These are phyloP conservation scores for Pipa parva DNA, from an alignment of 2,113 vertebrate species.

Conservation along the genomic window DNA sequence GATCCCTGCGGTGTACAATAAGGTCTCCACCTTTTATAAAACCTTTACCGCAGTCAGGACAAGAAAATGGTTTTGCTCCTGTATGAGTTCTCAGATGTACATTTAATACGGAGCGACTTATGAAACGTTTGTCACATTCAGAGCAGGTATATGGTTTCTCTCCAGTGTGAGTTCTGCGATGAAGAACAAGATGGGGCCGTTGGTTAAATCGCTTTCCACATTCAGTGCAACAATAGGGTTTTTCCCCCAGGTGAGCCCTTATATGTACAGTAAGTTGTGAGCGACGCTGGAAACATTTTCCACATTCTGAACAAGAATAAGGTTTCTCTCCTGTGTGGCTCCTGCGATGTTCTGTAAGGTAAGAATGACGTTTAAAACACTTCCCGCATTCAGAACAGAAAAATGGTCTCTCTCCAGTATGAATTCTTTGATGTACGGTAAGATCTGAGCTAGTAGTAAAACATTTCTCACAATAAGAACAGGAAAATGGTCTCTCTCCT, in stretches of 20 bases:
- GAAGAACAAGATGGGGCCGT: no score
- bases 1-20: neutral
- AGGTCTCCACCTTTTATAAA: constrained; percentile 47
- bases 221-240: neutral
- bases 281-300: neutral
- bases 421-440: constrained; percentile 14
- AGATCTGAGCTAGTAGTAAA: constrained; percentile 5
- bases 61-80: constrained; percentile 47
- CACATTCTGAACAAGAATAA: neutral
- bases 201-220: neutral
- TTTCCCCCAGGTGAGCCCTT: constrained; percentile 20
- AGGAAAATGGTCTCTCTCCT: constrained; percentile 15
- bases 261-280: neutral
- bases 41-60: constrained; percentile 52
- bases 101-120: constrained; percentile 45
- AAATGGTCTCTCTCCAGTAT: neutral
- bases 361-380: neutral
- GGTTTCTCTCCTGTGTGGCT: neutral
- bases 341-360: neutral
- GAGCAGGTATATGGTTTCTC: no score
- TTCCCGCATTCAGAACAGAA: neutral
- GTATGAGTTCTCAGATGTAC: constrained; percentile 57
- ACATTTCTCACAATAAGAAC: constrained; percentile 18
- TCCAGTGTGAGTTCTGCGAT: no score
- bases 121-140: constrained; percentile 5